Percentiles rank a stretch among this genome's conserved stretches.
These are phyloP conservation scores for Neosilurus mollespiculum DNA, from an alignment of 2,797 vertebrate species.

Conservation along the genomic window DNA sequence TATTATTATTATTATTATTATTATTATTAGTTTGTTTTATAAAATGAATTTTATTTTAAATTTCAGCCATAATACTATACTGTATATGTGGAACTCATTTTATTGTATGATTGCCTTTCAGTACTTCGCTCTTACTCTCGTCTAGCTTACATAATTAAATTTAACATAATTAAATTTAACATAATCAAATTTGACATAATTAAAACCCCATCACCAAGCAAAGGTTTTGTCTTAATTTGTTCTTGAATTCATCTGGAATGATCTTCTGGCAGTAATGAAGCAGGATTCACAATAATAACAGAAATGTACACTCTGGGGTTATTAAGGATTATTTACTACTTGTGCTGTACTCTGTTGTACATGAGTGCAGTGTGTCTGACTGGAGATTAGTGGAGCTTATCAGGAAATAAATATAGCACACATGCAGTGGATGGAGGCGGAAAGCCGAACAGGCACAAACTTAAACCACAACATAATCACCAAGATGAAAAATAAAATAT, in stretches of 20 bases:
- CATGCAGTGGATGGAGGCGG: not conserved
- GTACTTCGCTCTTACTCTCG: not conserved
- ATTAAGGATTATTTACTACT: slow-evolving; percentile 12
- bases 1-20: too few relatives aligned
- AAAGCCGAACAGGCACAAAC: not conserved
- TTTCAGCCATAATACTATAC: not conserved
- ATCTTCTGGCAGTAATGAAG: not conserved
- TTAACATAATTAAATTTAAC: too few relatives aligned
- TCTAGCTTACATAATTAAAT: not conserved
- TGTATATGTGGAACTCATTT: not conserved
- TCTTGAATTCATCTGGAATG: slow-evolving; percentile 5
- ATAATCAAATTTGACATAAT: too few relatives aligned
- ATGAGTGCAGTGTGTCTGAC: not conserved
- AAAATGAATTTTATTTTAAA: not conserved
- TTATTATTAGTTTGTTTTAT: too few relatives aligned
- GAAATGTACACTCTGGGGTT: not conserved
- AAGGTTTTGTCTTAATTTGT: slow-evolving; percentile 3
- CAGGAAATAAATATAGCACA: slow-evolving; percentile 18
- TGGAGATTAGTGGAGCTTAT: slow-evolving; percentile 22
- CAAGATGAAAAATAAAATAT: not conserved
- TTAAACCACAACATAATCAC: not conserved
- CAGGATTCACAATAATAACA: slow-evolving; percentile 1
- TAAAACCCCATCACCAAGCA: not conserved
- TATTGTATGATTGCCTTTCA: not conserved
- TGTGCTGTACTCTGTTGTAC: not conserved